Base-by-base conservation (phyloP, 2,113 vertebrate genomes). In the Oreochromis tanganicae region DNA sequence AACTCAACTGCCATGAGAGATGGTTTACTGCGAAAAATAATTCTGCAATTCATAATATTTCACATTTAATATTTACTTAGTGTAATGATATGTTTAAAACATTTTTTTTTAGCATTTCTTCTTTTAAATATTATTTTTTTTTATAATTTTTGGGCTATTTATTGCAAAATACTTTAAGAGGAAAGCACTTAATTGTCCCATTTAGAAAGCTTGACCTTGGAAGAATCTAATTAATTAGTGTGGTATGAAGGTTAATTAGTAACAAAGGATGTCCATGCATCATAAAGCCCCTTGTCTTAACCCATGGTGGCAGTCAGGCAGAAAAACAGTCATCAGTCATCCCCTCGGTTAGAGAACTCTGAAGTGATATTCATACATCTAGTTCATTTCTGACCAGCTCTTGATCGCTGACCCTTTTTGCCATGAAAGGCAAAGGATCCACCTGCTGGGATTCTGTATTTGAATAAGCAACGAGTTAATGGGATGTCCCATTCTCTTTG, bases 221-320 rank as follows among this genome's bases (percentile, higher is more conserved):
- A 93, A 85, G 91, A 94, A 95, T 96, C 85, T 92, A 96, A 97
- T 97, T 95, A 96, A 96, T 97, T 96, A 97, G 95, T 95, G 92
- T 94, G 83, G 92, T 95, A 94, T 95, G 95, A 96, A 96, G 96
- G 96, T 97, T 97, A 97, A 96, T 96, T 96, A 96, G 94, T 95
- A 94, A 95, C 90, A 85, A 90, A 94, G 96, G 95, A 96, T 94
- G 93, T 95, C 93, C 92, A 95, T 97, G 96, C 96, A 96, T 97
- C 95, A 96, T 93, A 95, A 95, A 96, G 87, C 85, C 87, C 79
- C 92, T 96, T 91, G 94, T 95, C 94, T 95, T 96, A 90, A 96
- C 95, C 94, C 93, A 95, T 78, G 36, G 81, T 95, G 95, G 95
- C 95, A 96, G 95, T 87, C 92, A 78, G 93, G 88, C 89, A 93